A percentile compares a stretch with the other conserved stretches of the same genome.
Conservation (phyloP, 1,140 invertebrate species). For the Scaptomyza graminum region DNA sequence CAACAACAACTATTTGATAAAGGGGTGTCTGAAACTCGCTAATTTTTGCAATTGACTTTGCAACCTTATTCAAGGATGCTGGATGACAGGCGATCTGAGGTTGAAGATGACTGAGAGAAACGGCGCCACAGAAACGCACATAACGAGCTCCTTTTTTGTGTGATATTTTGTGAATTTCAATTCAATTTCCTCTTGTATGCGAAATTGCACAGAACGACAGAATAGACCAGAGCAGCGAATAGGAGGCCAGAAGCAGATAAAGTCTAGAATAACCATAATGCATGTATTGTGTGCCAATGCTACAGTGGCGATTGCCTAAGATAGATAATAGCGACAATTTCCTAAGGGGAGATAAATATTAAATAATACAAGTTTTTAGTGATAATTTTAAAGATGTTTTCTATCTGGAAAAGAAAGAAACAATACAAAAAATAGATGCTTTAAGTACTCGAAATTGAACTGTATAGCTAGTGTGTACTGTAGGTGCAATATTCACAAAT, state of each 20-base stretch:
- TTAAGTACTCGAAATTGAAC: too few species aligned
- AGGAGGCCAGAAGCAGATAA: slow-evolving; percentile 3
- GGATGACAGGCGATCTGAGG: slow-evolving; percentile 11
- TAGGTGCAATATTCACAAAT: slow-evolving; percentile 64
- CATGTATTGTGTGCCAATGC: slow-evolving; percentile 16
- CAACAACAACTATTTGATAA: slow-evolving; percentile 38
- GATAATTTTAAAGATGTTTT: too few species aligned
- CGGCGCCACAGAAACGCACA: slow-evolving; percentile 57
- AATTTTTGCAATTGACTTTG: slow-evolving; percentile 79
- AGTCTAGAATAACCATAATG: slow-evolving; percentile 54
- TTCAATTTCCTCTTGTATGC: slow-evolving; percentile 73
- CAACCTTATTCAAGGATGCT: slow-evolving; percentile 42
- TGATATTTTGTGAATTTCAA: slow-evolving; percentile 69
- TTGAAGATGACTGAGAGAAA: background rate
- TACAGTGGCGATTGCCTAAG: slow-evolving; percentile 40
- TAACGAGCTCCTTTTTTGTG: slow-evolving; percentile 80
- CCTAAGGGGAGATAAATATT: background rate
- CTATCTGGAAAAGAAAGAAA: too few species aligned
- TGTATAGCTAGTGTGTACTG: slow-evolving; percentile 36
- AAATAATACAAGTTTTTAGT: too few species aligned
- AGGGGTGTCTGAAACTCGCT: slow-evolving; percentile 54
- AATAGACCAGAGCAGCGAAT: slow-evolving; percentile 25
- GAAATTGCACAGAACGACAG: slow-evolving; percentile 46
- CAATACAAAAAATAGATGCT: too few species aligned
- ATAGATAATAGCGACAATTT: too few species aligned